Evolutionary conservation across 37 sponge, comb jelly and placozoan genomes (phyloP).

Genomic region (Cladorhizidae sp.): DNA sequence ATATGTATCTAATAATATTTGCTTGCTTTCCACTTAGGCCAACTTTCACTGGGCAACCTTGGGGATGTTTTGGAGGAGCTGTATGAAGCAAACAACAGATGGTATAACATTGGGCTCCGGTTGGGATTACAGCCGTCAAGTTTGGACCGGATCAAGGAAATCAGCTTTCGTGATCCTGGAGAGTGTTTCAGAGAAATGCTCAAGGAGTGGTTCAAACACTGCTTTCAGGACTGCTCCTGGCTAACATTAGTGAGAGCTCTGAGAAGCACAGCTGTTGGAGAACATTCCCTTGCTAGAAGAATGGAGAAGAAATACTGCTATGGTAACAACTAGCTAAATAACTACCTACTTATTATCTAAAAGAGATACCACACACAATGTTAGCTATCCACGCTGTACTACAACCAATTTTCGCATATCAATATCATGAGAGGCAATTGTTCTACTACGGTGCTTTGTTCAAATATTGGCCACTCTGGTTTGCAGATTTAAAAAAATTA

Average conservation of each 20-base stretch:
- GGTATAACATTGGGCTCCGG: slow-evolving; percentile 10
- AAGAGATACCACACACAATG: no score
- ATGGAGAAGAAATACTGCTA: not conserved
- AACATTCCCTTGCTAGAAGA: not conserved
- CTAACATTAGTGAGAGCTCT: not conserved
- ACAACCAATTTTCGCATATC: no score
- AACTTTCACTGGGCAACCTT: not conserved
- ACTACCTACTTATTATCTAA: no score
- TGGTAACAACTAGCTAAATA: no score
- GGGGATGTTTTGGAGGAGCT: not conserved
- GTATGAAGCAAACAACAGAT: not conserved
- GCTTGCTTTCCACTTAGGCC: not conserved
- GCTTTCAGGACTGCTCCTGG: not conserved
- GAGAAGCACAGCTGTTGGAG: slow-evolving; percentile 2
- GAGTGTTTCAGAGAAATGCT: slow-evolving; percentile 4
- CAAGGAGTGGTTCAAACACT: slow-evolving; percentile 9
- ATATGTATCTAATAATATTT: no score
- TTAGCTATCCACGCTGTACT: no score
- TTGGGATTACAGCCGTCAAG: not conserved
- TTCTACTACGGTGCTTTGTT: no score
- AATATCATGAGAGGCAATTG: no score
- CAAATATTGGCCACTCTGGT: no score
- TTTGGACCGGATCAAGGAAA: not conserved
- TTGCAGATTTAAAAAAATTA: no score
- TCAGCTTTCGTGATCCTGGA: not conserved